A percentile compares a stretch with the other conserved stretches of the same genome.
phyloP scores from a whole-genome alignment of 1,140 invertebrate species.

The Trichogramma pretiosum region DNA sequence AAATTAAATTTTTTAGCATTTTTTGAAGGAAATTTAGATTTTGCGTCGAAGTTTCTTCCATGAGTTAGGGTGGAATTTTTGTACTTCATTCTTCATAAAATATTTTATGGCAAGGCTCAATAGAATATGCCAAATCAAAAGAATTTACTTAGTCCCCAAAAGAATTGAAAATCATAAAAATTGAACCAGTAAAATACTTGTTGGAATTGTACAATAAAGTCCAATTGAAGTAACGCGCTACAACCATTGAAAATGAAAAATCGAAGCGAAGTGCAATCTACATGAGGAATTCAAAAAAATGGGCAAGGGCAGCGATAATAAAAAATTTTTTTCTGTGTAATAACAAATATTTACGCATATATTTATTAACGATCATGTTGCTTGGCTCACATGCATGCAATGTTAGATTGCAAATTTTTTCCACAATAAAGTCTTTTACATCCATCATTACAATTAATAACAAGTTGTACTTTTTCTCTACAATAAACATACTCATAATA shows the following conservation, averaged over 20 bases:
- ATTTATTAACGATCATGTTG: conserved; percentile 11
- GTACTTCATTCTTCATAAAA: conserved; percentile 27
- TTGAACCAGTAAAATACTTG: neutral
- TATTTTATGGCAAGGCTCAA: neutral
- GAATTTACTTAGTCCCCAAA: neutral
- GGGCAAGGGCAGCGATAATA: no score
- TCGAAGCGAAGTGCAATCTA: neutral
- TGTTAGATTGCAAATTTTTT: no score
- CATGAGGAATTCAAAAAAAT: conserved; percentile 1
- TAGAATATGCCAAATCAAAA: neutral
- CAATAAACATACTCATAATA: no score
- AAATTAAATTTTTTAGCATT: conserved; percentile 31
- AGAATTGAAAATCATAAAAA: neutral
- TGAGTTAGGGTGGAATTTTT: conserved; percentile 33
- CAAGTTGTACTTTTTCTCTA: no score
- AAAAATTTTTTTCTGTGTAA: neutral
- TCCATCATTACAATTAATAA: no score
- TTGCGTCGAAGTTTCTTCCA: conserved; percentile 34
- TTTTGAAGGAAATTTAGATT: conserved; percentile 40
- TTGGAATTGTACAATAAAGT: no score
- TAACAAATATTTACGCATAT: conserved; percentile 14
- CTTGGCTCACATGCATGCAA: no score
- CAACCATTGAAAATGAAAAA: no score
- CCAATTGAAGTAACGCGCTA: no score
- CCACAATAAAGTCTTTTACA: no score